Conservation (phyloP, 2,888 invertebrate genomes). For the Escarpia spicata region DNA sequence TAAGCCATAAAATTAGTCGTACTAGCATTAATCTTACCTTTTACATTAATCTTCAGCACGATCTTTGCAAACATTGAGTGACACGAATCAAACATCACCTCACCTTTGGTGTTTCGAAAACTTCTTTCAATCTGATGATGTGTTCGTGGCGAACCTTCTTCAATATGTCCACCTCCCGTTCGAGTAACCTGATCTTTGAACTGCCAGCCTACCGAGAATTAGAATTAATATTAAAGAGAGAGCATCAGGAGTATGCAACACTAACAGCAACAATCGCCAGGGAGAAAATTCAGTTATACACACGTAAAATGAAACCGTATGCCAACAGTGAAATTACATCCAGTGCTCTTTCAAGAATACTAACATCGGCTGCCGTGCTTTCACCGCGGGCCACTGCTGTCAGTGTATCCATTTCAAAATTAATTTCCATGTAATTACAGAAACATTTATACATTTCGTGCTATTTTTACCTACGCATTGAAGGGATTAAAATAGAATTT, state of each 20-base stretch:
- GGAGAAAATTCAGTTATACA: background rate
- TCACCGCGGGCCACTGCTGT: background rate
- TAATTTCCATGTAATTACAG: background rate
- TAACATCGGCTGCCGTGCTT: background rate
- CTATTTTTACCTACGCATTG: background rate
- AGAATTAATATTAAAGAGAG: background rate
- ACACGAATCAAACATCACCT: slow-evolving; percentile 24
- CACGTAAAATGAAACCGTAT: background rate
- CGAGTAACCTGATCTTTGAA: slow-evolving; percentile 64
- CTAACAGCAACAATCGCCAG: background rate
- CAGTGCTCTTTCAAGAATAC: background rate
- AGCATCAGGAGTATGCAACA: background rate
- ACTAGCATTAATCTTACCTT: background rate
- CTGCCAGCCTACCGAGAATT: slow-evolving; percentile 56
- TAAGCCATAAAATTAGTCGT: background rate
- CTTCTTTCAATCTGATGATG: slow-evolving; percentile 70
- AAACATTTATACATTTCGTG: background rate
- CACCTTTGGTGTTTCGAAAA: slow-evolving; percentile 69
- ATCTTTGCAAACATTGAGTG: background rate
- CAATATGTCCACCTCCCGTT: slow-evolving; percentile 70
- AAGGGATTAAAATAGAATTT: background rate
- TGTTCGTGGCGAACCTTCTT: slow-evolving; percentile 71
- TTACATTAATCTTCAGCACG: background rate
- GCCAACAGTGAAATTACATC: background rate
- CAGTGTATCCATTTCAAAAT: slow-evolving; percentile 2